Percentiles rank a stretch among this genome's conserved stretches.
These are phyloP conservation scores for Ornithoptera alexandrae DNA, from an alignment of 2,888 invertebrate species.

Conservation along the genomic window DNA sequence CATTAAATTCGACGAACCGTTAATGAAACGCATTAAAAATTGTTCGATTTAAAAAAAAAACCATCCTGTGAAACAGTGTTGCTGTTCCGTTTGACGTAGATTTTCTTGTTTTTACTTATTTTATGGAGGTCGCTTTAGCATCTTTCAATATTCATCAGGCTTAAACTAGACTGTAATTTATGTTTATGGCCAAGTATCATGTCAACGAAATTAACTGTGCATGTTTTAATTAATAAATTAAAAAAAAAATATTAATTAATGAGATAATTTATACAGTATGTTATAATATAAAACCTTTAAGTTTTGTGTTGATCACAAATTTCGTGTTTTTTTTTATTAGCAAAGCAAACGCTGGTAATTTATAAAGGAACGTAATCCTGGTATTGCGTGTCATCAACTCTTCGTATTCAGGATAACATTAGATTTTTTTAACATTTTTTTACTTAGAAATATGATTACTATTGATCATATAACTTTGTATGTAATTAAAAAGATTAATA, in stretches of 20 bases:
- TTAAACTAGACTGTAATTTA: slow-evolving; percentile 9
- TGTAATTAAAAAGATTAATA: too few species aligned
- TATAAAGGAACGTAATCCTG: slow-evolving; percentile 69
- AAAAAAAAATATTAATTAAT: slow-evolving; percentile 10
- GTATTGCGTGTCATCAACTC: slow-evolving; percentile 70
- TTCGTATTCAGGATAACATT: slow-evolving; percentile 65
- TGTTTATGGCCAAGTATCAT: slow-evolving; percentile 11
- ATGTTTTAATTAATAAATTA: background rate
- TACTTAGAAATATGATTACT: background rate
- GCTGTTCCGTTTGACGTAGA: background rate
- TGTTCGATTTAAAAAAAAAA: slow-evolving; percentile 12
- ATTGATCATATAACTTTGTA: background rate
- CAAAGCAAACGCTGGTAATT: slow-evolving; percentile 74
- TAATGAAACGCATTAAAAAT: slow-evolving; percentile 47
- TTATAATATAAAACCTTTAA: background rate
- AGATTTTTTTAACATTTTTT: slow-evolving; percentile 65
- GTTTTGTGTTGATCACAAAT: slow-evolving; percentile 37
- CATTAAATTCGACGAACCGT: slow-evolving; percentile 49
- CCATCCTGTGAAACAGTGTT: background rate
- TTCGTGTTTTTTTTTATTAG: slow-evolving; percentile 73
- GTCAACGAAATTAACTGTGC: slow-evolving; percentile 1
- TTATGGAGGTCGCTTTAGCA: slow-evolving; percentile 6
- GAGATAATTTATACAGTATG: slow-evolving; percentile 11
- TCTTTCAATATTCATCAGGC: slow-evolving; percentile 24
- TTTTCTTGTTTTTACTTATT: slow-evolving; percentile 12